Base-by-base conservation (phyloP, 2,113 vertebrate genomes). In the Amblyopsis rosae region DNA sequence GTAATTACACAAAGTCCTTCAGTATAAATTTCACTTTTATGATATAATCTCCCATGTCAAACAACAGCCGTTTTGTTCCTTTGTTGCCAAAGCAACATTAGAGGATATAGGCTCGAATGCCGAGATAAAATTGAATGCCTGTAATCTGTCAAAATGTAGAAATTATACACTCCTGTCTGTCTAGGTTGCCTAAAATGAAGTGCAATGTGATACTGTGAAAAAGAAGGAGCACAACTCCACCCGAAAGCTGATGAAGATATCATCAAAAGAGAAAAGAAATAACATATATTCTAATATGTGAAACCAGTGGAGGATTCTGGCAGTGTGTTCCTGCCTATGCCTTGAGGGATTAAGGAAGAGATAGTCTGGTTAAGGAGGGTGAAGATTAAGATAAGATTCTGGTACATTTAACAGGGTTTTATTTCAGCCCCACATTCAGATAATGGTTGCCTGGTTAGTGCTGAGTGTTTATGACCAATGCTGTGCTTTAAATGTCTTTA, bases 1-100 rank as follows among this genome's bases (percentile, higher is more conserved):
- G 75, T 88, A 85, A 91, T 88, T 75, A 85, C 79, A 81, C 69
- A 69, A 76, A 65, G 72, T 77, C 69, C 72, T 79, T 80, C 64
- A 75, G 81, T 83, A 87, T 86, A 65, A 83, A 79, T 79, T 82
- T 82, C 79, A 85, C 72, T 76, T 88, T 86, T 77, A 87, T 88
- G 79, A 90, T 87, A 82, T 87, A 86, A 84, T 90, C 80, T 84
- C 59, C 69, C 73, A 68, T 80, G 83, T 88, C 77, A 75, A 77
- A 87, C 83, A 86, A 80, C 81, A 81, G 81, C 45, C 59, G 58
- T 86, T 84, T 81, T 80, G 79, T 81, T 84, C 79, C 60, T 82
- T 72, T 74, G 76, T 86, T 86, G 72, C 84, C 84, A 81, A 75
- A 86, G 81, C 82, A 88, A 81, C 76, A 76, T 65, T 70, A 80